Evolutionary conservation across 2,113 vertebrate species (phyloP).

Genomic region (Catharus minimus): DNA sequence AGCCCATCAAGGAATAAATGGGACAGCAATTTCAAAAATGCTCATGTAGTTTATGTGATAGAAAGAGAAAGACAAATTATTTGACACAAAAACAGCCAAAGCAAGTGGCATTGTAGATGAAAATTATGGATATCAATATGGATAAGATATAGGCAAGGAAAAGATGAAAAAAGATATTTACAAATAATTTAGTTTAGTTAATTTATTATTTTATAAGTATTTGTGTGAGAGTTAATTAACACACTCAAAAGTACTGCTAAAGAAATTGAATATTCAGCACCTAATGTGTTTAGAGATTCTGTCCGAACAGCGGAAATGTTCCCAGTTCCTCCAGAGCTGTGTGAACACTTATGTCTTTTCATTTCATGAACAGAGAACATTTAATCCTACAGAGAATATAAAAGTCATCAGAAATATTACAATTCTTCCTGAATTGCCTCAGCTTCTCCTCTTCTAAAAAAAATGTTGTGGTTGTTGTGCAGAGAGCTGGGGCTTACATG

Average conservation of each 20-base stretch:
- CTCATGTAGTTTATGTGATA: neutral
- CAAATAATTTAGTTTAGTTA: neutral
- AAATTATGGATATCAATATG: neutral
- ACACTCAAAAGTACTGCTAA: neutral
- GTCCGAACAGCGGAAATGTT: neutral
- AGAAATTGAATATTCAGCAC: neutral
- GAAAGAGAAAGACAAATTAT: neutral
- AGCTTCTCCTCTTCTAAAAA: neutral
- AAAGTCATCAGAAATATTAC: neutral
- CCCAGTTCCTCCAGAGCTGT: neutral
- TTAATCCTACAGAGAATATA: neutral
- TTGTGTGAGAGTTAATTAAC: neutral
- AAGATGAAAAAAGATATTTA: neutral
- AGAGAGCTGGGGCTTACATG: rapidly evolving
- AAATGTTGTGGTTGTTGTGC: neutral
- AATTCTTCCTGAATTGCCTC: neutral
- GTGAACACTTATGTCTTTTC: neutral
- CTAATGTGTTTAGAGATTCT: neutral
- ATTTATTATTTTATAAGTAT: neutral
- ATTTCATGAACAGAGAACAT: neutral
- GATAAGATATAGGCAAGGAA: neutral
- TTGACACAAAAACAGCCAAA: neutral
- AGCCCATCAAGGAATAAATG: constrained; percentile 26
- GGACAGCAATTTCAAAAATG: neutral
- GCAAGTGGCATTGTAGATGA: neutral